Conservation (phyloP, 1,140 invertebrate species). For the Trichoplusia ni region DNA sequence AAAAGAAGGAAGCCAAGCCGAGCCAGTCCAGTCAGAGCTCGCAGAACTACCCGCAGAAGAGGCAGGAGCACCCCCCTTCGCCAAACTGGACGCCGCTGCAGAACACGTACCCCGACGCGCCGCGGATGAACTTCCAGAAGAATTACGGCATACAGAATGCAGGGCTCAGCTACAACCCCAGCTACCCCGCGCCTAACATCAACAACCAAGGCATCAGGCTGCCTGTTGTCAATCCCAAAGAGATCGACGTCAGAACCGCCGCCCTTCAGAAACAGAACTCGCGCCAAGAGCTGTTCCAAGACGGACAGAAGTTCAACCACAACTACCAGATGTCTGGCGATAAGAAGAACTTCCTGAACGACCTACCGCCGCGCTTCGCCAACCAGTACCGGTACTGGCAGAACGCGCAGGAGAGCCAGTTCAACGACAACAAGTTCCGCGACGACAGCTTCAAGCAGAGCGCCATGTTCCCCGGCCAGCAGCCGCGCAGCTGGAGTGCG, state of each 20-base stretch:
- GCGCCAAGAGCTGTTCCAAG: slow-evolving; percentile 64
- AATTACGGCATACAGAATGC: slow-evolving; percentile 64
- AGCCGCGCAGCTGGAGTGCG: slow-evolving; percentile 3
- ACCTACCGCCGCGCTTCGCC: slow-evolving; percentile 74
- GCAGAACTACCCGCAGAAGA: slow-evolving; percentile 53
- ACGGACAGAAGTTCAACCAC: slow-evolving; percentile 61
- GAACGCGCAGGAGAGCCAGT: slow-evolving; percentile 58
- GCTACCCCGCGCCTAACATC: slow-evolving; percentile 44
- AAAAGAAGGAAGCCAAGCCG: slow-evolving; percentile 59
- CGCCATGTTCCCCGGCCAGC: slow-evolving; percentile 31
- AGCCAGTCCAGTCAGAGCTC: slow-evolving; percentile 48
- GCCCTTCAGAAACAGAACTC: slow-evolving; percentile 75
- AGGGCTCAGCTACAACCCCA: slow-evolving; percentile 58
- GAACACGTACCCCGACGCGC: slow-evolving; percentile 42
- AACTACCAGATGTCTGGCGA: slow-evolving; percentile 67
- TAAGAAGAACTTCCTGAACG: slow-evolving; percentile 71
- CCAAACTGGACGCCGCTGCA: slow-evolving; percentile 46
- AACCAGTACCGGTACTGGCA: slow-evolving; percentile 76
- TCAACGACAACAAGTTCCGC: slow-evolving; percentile 67
- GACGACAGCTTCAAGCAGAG: slow-evolving; percentile 57
- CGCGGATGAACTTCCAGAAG: slow-evolving; percentile 60
- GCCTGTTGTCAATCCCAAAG: slow-evolving; percentile 79
- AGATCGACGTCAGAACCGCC: slow-evolving; percentile 76
- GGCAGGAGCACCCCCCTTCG: slow-evolving; percentile 41
- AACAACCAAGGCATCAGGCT: slow-evolving; percentile 66